Conservation (phyloP, 2,113 vertebrate genomes). For the Hassar affinis region DNA sequence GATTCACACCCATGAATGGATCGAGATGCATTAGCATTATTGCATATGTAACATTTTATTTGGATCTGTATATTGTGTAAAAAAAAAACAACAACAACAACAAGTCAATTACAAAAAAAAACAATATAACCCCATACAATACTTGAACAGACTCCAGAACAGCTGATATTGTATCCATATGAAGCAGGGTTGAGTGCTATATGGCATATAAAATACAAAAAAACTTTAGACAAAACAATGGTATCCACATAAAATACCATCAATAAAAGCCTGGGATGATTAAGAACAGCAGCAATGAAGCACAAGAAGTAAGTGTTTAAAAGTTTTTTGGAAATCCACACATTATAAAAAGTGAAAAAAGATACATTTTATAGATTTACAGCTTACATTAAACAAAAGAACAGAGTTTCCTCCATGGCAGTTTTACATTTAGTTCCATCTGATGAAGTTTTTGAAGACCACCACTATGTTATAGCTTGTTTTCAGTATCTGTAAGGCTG, state of each 20-base stretch:
- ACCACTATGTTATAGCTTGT: neutral
- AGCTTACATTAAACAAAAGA: neutral
- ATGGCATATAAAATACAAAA: neutral
- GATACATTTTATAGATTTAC: neutral
- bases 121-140: neutral
- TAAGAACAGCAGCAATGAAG: slow-evolving; percentile 10
- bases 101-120: no score
- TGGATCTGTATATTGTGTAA: neutral
- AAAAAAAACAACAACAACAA: neutral
- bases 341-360: neutral
- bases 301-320: neutral
- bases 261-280: slow-evolving; percentile 11
- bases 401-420: neutral
- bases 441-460: neutral
- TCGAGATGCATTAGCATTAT: neutral
- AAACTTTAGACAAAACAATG: slow-evolving; percentile 8
- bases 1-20: neutral
- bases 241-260: neutral
- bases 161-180: neutral
- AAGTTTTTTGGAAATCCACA: neutral
- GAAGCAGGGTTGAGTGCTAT: neutral
- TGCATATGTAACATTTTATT: slow-evolving; percentile 14
- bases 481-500: slow-evolving; percentile 24
- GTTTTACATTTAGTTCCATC: neutral
- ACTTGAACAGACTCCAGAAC: neutral